Conservation (phyloP, 2,797 vertebrate genomes). For the Phoebastria nigripes region DNA sequence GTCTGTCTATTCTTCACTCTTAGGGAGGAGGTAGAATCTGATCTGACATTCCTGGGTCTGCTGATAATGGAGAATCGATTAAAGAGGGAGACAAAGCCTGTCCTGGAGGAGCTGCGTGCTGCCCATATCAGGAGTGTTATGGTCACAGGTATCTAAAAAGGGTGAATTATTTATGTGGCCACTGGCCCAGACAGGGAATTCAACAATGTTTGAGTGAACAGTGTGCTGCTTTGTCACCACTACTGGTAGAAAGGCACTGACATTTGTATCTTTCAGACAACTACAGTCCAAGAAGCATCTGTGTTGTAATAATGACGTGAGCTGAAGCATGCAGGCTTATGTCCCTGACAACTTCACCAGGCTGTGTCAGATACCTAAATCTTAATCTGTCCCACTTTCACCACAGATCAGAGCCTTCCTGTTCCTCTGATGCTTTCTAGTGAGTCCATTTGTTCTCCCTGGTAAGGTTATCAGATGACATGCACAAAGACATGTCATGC, state of each 20-base stretch:
- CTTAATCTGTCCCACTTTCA: background rate
- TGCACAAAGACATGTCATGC: background rate
- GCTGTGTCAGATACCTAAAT: background rate
- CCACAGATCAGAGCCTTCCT: background rate
- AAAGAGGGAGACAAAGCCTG: conserved; percentile 73
- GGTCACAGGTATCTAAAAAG: conserved; percentile 74
- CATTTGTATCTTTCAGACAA: background rate
- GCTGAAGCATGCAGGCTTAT: background rate
- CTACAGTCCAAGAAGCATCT: background rate
- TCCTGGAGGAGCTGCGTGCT: conserved; percentile 74
- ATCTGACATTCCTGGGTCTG: conserved; percentile 77
- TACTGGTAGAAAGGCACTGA: background rate
- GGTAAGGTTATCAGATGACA: background rate
- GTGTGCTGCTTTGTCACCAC: background rate
- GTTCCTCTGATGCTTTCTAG: background rate
- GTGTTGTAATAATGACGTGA: background rate
- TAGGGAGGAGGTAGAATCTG: conserved; percentile 74
- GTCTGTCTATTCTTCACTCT: background rate
- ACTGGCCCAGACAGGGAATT: background rate
- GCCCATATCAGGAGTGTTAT: conserved; percentile 76
- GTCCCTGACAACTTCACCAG: background rate
- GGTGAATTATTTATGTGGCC: background rate
- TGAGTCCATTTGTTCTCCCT: background rate
- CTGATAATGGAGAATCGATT: conserved; percentile 79
- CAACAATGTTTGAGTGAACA: background rate